Conservation (phyloP, 2,888 invertebrate species). For the Amphipyra tragopoginis region DNA sequence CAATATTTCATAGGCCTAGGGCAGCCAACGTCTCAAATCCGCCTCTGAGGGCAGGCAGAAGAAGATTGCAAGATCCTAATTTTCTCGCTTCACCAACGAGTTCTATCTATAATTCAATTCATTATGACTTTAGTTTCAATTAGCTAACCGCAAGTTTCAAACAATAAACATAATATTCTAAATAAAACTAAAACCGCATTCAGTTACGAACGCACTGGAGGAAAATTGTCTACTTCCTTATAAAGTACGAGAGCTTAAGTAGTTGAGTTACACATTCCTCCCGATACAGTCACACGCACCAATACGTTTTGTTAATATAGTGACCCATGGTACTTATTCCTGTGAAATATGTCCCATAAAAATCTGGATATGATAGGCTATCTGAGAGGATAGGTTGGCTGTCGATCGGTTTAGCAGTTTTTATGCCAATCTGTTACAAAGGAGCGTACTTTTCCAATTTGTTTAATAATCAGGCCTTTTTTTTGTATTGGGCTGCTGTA, state of each 20-base stretch:
- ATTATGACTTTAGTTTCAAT: constrained; percentile 10
- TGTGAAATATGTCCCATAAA: not conserved
- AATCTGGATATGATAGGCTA: not conserved
- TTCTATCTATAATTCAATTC: too few species aligned
- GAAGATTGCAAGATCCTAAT: too few species aligned
- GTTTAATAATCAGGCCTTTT: too few species aligned
- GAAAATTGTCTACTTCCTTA: constrained; percentile 65
- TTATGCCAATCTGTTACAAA: too few species aligned
- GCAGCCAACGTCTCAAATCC: too few species aligned
- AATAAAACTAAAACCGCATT: constrained; percentile 43
- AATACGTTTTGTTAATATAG: constrained; percentile 27
- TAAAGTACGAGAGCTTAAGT: constrained; percentile 46
- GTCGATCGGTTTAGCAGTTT: too few species aligned
- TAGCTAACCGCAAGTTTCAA: constrained; percentile 23
- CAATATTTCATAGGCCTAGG: too few species aligned
- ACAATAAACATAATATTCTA: constrained; percentile 25
- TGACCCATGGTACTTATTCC: not conserved
- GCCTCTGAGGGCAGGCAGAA: too few species aligned
- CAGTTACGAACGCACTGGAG: constrained; percentile 45
- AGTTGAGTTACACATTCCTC: constrained; percentile 46
- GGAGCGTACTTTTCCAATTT: too few species aligned
- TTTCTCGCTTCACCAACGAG: too few species aligned
- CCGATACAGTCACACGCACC: constrained; percentile 39
- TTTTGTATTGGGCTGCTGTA: too few species aligned
- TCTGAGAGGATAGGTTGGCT: not conserved